Percentiles rank a stretch among this genome's conserved stretches.
These are phyloP conservation scores for Oscheius onirici DNA, from an alignment of 2,888 invertebrate genomes.

Conservation along the genomic window DNA sequence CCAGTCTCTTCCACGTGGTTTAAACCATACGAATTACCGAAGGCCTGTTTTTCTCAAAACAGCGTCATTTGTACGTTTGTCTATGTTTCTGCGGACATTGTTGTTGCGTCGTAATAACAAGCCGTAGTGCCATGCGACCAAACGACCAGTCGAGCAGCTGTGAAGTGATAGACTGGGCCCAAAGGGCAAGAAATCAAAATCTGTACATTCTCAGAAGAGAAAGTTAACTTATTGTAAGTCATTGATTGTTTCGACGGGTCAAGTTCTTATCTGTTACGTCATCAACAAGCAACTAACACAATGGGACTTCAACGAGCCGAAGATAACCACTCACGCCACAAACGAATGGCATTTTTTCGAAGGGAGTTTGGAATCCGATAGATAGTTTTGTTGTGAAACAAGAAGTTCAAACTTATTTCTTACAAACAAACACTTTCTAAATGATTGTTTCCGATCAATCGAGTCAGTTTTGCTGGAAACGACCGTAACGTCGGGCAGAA, in stretches of 20 bases:
- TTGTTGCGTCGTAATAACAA: conserved; percentile 14
- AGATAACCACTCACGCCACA: not conserved
- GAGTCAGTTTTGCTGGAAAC: too few relatives aligned
- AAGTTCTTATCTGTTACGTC: not conserved
- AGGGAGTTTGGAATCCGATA: too few relatives aligned
- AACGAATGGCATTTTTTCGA: not conserved
- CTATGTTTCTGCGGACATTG: not conserved
- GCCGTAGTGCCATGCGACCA: not conserved
- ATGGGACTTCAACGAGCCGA: not conserved
- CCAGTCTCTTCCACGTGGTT: not conserved
- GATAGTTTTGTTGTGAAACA: too few relatives aligned
- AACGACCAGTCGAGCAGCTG: conserved; percentile 13
- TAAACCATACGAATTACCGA: not conserved
- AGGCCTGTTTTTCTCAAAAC: not conserved
- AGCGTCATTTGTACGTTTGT: not conserved
- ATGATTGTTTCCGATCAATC: too few relatives aligned
- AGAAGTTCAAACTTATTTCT: too few relatives aligned
- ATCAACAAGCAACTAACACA: not conserved
- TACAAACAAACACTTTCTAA: too few relatives aligned
- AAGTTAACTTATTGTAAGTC: not conserved
- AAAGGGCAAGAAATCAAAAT: conserved; percentile 19
- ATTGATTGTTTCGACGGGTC: not conserved
- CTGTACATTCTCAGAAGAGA: not conserved
- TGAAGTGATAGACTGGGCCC: not conserved
- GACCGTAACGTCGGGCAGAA: too few relatives aligned